These are phyloP conservation scores for Eira barbara DNA, from an alignment of 2,113 vertebrate genomes.

Conservation along the genomic window DNA sequence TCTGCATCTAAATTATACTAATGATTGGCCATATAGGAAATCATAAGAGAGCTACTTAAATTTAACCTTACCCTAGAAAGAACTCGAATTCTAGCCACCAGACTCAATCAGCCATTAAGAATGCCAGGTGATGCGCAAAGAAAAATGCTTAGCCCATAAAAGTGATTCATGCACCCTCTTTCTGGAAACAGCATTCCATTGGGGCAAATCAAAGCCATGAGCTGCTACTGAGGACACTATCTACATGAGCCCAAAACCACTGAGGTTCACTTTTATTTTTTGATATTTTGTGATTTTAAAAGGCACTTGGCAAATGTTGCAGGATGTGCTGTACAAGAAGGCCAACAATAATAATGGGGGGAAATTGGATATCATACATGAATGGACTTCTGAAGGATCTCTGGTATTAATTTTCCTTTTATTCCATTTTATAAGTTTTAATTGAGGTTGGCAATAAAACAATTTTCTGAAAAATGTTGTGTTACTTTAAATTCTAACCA, in stretches of 20 bases:
- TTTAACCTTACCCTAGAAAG: conserved; percentile 61
- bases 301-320: conserved; percentile 53
- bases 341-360: conserved; percentile 37
- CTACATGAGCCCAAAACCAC: conserved; percentile 40
- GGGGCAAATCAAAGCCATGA: conserved; percentile 37
- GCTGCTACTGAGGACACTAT: background rate
- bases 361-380: conserved; percentile 23
- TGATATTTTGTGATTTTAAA: conserved; percentile 58
- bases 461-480: background rate
- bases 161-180: conserved; percentile 63
- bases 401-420: conserved; percentile 32
- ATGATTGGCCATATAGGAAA: conserved; percentile 57
- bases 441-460: background rate
- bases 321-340: conserved; percentile 48
- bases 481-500: conserved; percentile 16
- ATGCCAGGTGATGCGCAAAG: conserved; percentile 29
- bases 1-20: conserved; percentile 44
- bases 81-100: conserved; percentile 58
- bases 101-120: conserved; percentile 72
- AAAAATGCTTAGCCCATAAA: background rate
- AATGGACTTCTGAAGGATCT: conserved; percentile 5
- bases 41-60: conserved; percentile 52
- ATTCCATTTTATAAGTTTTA: conserved; percentile 19
- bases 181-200: conserved; percentile 55
- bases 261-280: background rate